Conservation (phyloP, 2,888 invertebrate genomes). For the Thymelicus sylvestris region DNA sequence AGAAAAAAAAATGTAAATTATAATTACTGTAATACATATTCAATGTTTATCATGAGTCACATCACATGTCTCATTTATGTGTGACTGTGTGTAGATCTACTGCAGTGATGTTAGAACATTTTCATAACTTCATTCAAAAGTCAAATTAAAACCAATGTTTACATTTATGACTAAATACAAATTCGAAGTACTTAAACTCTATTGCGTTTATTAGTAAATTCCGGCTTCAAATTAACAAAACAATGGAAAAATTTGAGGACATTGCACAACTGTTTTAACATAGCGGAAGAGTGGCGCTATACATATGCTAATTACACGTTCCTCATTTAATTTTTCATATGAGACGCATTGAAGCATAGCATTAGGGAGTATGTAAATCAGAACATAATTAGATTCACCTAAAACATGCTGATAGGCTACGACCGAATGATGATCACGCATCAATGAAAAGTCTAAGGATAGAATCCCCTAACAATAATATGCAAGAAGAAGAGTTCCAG, state of each 20-base stretch:
- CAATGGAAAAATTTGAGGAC: slow-evolving; percentile 21
- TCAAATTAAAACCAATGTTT: too few species aligned
- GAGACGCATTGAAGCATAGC: too few species aligned
- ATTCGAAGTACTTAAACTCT: slow-evolving; percentile 9
- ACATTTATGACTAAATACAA: neutral
- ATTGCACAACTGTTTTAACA: slow-evolving; percentile 16
- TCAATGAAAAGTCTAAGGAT: too few species aligned
- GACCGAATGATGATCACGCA: too few species aligned
- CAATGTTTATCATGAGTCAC: neutral
- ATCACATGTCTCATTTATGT: neutral
- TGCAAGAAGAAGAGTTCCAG: too few species aligned
- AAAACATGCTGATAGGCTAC: too few species aligned
- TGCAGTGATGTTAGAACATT: neutral
- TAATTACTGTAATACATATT: slow-evolving; percentile 1
- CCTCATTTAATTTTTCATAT: neutral
- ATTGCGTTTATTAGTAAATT: slow-evolving; percentile 2
- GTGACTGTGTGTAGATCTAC: neutral
- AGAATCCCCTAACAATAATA: too few species aligned
- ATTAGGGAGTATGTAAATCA: too few species aligned
- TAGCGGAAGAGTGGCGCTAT: slow-evolving; percentile 7
- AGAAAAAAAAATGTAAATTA: slow-evolving; percentile 9
- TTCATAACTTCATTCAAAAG: neutral
- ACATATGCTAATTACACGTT: slow-evolving; percentile 2
- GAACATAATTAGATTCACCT: too few species aligned
- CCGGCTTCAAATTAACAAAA: slow-evolving; percentile 12